Percentiles rank a stretch among this genome's conserved stretches.
Evolutionary conservation across 2,888 invertebrate genomes (phyloP).

Genomic region (Scaptomyza reducta): DNA sequence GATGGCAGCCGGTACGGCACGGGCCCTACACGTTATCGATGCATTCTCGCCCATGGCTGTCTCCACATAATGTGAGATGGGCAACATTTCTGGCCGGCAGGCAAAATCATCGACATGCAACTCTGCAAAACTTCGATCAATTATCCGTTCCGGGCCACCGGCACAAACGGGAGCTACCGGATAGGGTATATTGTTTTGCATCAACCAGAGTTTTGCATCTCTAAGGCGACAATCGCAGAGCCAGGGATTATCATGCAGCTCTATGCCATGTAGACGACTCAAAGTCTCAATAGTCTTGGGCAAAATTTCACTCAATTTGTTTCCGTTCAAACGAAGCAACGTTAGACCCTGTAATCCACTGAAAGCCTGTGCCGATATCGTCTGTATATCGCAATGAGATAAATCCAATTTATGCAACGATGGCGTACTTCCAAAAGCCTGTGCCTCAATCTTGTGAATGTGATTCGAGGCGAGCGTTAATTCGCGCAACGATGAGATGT

Average conservation of each 20-base stretch:
- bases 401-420: conserved; percentile 93
- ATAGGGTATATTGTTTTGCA: conserved; percentile 90
- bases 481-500: conserved; percentile 92
- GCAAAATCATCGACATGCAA: conserved; percentile 93
- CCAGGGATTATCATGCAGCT: conserved; percentile 95
- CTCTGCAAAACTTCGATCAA: conserved; percentile 90
- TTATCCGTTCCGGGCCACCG: conserved; percentile 88
- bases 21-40: conserved; percentile 92
- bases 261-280: conserved; percentile 90
- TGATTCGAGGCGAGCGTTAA: conserved; percentile 92
- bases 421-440: conserved; percentile 90
- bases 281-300: conserved; percentile 90
- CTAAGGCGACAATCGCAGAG: conserved; percentile 93
- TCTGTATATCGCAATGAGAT: conserved; percentile 92
- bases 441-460: conserved; percentile 90
- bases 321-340: conserved; percentile 91
- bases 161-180: conserved; percentile 92
- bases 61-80: conserved; percentile 90
- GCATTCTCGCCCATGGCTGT: conserved; percentile 93
- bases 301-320: conserved; percentile 90
- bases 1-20: conserved; percentile 91
- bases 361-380: conserved; percentile 91
- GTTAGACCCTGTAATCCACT: conserved; percentile 91
- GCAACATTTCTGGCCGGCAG: conserved; percentile 92
- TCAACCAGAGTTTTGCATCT: conserved; percentile 92